phyloP scores from a whole-genome alignment of 2,888 invertebrate species.

The Tupiocoris notatus region DNA sequence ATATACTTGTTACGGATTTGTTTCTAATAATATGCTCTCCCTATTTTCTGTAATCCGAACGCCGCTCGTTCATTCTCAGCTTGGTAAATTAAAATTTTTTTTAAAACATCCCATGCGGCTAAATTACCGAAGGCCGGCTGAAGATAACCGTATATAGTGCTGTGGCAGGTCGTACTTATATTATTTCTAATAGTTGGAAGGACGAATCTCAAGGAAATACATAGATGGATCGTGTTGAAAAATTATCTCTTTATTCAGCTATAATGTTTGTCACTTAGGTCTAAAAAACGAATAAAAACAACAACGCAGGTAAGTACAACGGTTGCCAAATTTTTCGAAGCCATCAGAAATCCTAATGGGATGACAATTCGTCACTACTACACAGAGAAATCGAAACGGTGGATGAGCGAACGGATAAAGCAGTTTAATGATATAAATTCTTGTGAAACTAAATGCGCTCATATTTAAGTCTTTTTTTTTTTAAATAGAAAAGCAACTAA shows the following conservation, averaged over 20 bases:
- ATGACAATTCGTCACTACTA: neutral
- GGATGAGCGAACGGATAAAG: neutral
- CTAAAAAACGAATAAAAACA: constrained; percentile 24
- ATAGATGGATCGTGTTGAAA: constrained; percentile 27
- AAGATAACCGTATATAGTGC: no score
- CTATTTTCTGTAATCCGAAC: no score
- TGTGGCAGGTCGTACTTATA: no score
- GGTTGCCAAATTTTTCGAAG: neutral
- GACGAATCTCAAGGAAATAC: constrained; percentile 12
- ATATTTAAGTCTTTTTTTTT: neutral
- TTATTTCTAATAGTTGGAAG: no score
- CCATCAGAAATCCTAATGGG: neutral
- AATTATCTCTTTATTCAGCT: constrained; percentile 42
- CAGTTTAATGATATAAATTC: no score
- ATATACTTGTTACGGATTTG: neutral
- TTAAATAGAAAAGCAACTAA: neutral
- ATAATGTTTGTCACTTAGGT: constrained; percentile 32
- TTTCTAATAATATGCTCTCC: neutral
- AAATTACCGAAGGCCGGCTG: no score
- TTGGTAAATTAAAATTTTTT: no score
- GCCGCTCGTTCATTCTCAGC: no score
- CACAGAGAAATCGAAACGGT: neutral
- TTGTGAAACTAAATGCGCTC: no score
- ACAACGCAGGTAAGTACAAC: neutral
- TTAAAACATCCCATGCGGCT: no score